Evolutionary conservation across 2,797 vertebrate species (phyloP), one percentile per base, ranked within the genome.

Genomic region (Cynodonichthys magdalenae): DNA sequence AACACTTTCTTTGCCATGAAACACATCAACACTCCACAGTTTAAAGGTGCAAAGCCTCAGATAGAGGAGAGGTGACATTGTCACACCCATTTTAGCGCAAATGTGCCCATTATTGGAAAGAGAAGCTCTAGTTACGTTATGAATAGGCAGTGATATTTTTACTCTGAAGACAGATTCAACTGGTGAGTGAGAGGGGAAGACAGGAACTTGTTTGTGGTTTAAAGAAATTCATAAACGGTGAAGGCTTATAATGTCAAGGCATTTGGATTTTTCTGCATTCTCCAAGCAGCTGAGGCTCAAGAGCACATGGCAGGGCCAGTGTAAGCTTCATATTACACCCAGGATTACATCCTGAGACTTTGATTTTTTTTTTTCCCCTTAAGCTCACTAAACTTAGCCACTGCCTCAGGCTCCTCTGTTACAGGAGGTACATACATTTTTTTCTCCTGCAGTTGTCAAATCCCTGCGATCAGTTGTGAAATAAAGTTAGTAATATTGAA

Each of bases 291-390:
- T 87, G 84, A 85, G 79, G 88, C 82, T 82, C 84, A 78, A 81
- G 65, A 81, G 87, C 81, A 69, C 85, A 85, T 89, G 89, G 87
- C 85, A 85, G 76, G 74, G 77, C 86, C 79, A 65, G 75, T 67
- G 81, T 87, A 84, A 90, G 91, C 87, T 88, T 93, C 89, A 85
- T 85, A 88, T 93, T 93, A 92, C 92, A 90, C 85, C 78, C 87
- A 85, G 91, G 90, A 92, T 92, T 92, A 92, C 91, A 90, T 81
- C 87, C 80, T 86, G 85, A 91, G 80, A 88, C 86, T 92, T 91
- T 91, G 88, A 91, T 92, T 92, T 83, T 90, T 90, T 90, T 90
- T 24, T 87, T 54, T 18, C 17, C 15, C 83, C 79, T 76, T 91
- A 89, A 90, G 89, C 91, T 88, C 85, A 89, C 89, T 91, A 90